Percentiles rank a stretch among this genome's conserved stretches.
phyloP scores from a whole-genome alignment of 1,140 invertebrate genomes.

The Phymorhynchus buccinoides region DNA sequence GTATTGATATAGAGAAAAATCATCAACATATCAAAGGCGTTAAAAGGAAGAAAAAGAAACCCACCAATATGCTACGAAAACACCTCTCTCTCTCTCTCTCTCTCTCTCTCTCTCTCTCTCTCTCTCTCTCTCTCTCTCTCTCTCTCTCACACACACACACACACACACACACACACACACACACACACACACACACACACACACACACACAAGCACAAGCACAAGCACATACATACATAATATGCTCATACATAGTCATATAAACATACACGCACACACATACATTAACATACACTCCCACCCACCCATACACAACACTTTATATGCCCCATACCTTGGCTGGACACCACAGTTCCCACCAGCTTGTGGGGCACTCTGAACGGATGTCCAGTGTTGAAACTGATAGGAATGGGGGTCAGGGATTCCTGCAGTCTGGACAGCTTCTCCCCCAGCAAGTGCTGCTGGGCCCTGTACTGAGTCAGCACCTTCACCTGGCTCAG shows the following conservation, averaged over 20 bases:
- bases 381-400: not conserved
- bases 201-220: conserved; percentile 1
- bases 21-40: no score
- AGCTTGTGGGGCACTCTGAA: not conserved
- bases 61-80: no score
- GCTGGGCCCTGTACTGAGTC: conserved; percentile 54
- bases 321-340: conserved; percentile 46
- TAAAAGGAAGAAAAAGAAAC: no score
- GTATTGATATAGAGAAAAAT: no score
- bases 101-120: no score
- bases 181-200: conserved; percentile 24
- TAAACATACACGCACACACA: not conserved
- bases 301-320: no score
- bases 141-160: conserved; percentile 11
- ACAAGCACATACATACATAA: not conserved
- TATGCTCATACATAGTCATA: not conserved
- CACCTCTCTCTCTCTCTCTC: no score
- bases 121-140: no score
- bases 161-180: conserved; percentile 24
- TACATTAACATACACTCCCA: no score
- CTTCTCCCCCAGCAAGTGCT: conserved; percentile 33
- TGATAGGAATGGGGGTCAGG: not conserved
- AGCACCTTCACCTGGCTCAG: conserved; percentile 47
- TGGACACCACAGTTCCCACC: conserved; percentile 51
- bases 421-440: not conserved